Evolutionary conservation across 2,888 invertebrate species (phyloP).

Genomic region (Abscondita cerata): DNA sequence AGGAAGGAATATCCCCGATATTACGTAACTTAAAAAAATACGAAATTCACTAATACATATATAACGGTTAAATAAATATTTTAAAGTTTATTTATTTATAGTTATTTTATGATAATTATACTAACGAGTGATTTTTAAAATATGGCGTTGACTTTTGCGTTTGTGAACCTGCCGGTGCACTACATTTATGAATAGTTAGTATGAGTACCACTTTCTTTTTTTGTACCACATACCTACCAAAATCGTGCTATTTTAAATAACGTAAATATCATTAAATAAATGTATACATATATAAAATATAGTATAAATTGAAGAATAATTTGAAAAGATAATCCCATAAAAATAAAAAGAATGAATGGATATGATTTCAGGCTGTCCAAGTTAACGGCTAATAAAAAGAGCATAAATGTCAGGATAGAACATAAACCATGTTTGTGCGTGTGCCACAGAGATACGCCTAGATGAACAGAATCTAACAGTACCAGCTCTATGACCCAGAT

Average conservation of each 20-base stretch:
- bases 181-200: no score
- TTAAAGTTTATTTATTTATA: background rate
- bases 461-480: conserved; percentile 37
- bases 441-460: conserved; percentile 55
- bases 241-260: no score
- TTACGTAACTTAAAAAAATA: conserved; percentile 2
- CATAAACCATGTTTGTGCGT: conserved; percentile 56
- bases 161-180: no score
- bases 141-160: no score
- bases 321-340: conserved; percentile 32
- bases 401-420: conserved; percentile 54
- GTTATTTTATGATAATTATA: background rate
- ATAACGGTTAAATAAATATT: conserved; percentile 1
- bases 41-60: background rate
- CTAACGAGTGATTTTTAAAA: no score
- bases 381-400: conserved; percentile 57
- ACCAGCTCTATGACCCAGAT: conserved; percentile 26
- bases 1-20: background rate
- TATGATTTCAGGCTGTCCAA: conserved; percentile 46
- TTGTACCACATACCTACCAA: no score
- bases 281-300: background rate
- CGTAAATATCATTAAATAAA: background rate
- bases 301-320: conserved; percentile 20
- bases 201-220: no score
- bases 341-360: conserved; percentile 35